These are phyloP conservation scores for Tyria jacobaeae DNA, from an alignment of 2,888 invertebrate genomes.

Conservation along the genomic window DNA sequence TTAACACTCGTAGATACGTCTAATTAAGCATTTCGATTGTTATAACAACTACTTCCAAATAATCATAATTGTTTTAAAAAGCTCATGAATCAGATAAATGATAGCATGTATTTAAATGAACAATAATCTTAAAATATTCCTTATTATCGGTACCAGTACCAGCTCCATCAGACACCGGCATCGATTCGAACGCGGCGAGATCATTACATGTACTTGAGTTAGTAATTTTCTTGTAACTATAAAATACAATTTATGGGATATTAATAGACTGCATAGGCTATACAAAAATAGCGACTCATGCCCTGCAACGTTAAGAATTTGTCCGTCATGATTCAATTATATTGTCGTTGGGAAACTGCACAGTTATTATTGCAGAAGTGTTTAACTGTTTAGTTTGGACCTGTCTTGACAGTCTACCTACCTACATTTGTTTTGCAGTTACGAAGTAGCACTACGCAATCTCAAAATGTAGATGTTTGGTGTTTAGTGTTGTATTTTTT, in stretches of 20 bases:
- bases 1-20: no score
- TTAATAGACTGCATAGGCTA: slow-evolving; percentile 70
- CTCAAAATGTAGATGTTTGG: no score
- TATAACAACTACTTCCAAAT: neutral
- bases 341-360: slow-evolving; percentile 66
- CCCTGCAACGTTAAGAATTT: slow-evolving; percentile 56
- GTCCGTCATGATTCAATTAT: slow-evolving; percentile 69
- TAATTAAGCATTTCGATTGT: neutral
- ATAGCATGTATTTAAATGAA: slow-evolving; percentile 59
- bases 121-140: slow-evolving; percentile 67
- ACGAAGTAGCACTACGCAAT: slow-evolving; percentile 9
- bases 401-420: slow-evolving; percentile 19
- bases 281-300: slow-evolving; percentile 69
- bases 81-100: slow-evolving; percentile 48
- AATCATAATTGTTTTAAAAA: slow-evolving; percentile 8
- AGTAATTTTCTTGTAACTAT: slow-evolving; percentile 72
- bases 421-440: slow-evolving; percentile 19
- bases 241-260: slow-evolving; percentile 71
- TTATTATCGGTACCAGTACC: slow-evolving; percentile 57
- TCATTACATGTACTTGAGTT: slow-evolving; percentile 73
- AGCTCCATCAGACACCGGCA: slow-evolving; percentile 41
- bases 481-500: neutral
- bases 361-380: slow-evolving; percentile 61
- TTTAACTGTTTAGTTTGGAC: slow-evolving; percentile 45
- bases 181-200: slow-evolving; percentile 52